Evolutionary conservation across 2,113 vertebrate genomes (phyloP), one percentile per base, ranked within the genome.

Genomic region (Pterophyllum scalare): DNA sequence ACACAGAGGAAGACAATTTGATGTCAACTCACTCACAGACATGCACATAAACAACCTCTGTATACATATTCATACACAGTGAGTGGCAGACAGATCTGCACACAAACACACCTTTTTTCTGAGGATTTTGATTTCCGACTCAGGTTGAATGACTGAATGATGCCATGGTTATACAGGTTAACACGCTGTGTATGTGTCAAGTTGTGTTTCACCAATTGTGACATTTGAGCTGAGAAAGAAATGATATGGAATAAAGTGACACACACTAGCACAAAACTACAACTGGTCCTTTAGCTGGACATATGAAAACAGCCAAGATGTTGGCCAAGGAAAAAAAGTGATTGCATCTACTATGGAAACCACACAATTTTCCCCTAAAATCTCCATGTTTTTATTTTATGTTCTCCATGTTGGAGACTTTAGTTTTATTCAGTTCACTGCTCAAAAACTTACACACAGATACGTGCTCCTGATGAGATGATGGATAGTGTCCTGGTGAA

Each of bases 81-180:
- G 58, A 77, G 24, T 49, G 58, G 24, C 75, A 77, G 57, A 35
- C 59, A 33, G 59, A 62, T 35, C 12, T 52, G 26, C 46, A 31
- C 65, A 57, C 82, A 57, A 24, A 80, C 22, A 80, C 26, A 60
- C 24, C 70, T 54, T 22, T 46, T 82, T 76, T 59, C 65, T 24
- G 54, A 79, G 58, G 86, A 83, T 35, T 75, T 72, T 82, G 82
- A 81, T 85, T 58, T 79, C 38, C 75, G 59, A 74, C 60, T 84
- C 5, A 2, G 38, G 43, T 19, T 74, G 65, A 81, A 87, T 82
- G 87, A 80, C 70, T 82, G 88, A 90, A 75, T 85, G 83, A 85
- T 77, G 81, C 60, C 31, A 28, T n/a, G 59, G 56, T 62, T 59
- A 57, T 38, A 54, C 77, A 83, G 82, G 82, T 89, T 70, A 67